Evolutionary conservation across 1,140 invertebrate species (phyloP).

Genomic region (Archivesica marissinica): DNA sequence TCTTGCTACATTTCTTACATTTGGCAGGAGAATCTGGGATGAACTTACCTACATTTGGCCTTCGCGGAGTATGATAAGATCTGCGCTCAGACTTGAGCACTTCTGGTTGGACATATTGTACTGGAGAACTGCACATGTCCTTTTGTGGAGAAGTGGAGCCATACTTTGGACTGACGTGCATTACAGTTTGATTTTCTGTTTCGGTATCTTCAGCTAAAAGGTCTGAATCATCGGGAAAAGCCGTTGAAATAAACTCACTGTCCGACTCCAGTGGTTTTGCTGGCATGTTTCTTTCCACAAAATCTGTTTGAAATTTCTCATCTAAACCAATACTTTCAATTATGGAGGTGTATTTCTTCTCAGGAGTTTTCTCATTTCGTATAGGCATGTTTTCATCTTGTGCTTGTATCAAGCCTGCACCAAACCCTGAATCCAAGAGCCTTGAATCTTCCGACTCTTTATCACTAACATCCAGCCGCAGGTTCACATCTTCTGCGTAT

Average conservation of each 20-base stretch:
- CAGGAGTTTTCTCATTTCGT: conserved; percentile 23
- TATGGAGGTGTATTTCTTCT: conserved; percentile 32
- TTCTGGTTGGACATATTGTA: background rate
- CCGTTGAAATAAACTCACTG: conserved; percentile 50
- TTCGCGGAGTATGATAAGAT: background rate
- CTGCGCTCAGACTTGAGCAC: background rate
- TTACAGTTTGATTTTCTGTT: background rate
- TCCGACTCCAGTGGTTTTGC: conserved; percentile 50
- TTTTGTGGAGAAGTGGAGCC: background rate
- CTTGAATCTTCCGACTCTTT: conserved; percentile 42
- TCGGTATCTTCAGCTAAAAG: conserved; percentile 44
- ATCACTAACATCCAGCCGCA: conserved; percentile 45
- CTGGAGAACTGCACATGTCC: background rate
- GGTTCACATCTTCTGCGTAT: conserved; percentile 24
- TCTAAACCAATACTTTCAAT: conserved; percentile 53
- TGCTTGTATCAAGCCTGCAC: background rate
- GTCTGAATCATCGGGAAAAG: conserved; percentile 51
- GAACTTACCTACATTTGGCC: conserved; percentile 7
- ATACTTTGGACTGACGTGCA: background rate
- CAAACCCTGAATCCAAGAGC: conserved; percentile 40
- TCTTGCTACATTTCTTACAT: conserved; percentile 59
- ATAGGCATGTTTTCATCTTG: background rate
- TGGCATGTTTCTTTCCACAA: conserved; percentile 58
- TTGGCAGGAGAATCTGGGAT: conserved; percentile 36
- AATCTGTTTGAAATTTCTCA: conserved; percentile 58